These are phyloP conservation scores for Brachyopa scutellaris DNA, from an alignment of 2,888 invertebrate species.

Conservation along the genomic window DNA sequence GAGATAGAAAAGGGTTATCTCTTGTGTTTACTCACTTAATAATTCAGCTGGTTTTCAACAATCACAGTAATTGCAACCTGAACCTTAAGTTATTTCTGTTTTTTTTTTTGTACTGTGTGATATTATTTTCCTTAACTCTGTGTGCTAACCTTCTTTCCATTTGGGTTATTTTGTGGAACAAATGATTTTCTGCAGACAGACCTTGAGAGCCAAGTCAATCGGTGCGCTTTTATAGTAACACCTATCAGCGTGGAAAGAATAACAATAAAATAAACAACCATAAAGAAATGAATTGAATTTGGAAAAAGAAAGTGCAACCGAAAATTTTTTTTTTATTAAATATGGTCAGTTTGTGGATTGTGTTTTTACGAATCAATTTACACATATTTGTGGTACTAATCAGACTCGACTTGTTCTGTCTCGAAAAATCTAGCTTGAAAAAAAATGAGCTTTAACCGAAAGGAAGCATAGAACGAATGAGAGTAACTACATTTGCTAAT, in stretches of 20 bases:
- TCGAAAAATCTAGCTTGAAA: no score
- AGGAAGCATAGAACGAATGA: no score
- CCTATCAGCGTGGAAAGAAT: slow-evolving; percentile 12
- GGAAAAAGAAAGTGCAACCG: slow-evolving; percentile 2
- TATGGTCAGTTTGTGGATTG: slow-evolving; percentile 52
- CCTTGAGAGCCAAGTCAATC: slow-evolving; percentile 30
- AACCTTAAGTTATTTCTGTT: slow-evolving; percentile 13
- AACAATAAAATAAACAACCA: neutral
- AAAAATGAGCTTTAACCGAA: no score
- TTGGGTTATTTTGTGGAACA: neutral
- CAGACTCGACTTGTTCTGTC: no score
- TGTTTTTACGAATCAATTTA: no score
- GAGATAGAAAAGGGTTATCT: neutral
- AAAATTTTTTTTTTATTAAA: slow-evolving; percentile 24
- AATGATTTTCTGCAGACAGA: slow-evolving; percentile 50
- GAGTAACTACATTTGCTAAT: no score
- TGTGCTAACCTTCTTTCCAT: slow-evolving; percentile 1
- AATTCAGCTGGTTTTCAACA: slow-evolving; percentile 57
- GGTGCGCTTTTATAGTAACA: slow-evolving; percentile 48
- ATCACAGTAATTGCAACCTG: slow-evolving; percentile 46
- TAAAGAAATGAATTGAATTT: slow-evolving; percentile 6
- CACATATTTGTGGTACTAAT: no score
- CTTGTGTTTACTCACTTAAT: slow-evolving; percentile 53
- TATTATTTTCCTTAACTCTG: slow-evolving; percentile 12
- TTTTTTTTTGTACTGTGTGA: neutral